Conservation (phyloP, 2,888 invertebrate species). For the Thymelicus acteon region DNA sequence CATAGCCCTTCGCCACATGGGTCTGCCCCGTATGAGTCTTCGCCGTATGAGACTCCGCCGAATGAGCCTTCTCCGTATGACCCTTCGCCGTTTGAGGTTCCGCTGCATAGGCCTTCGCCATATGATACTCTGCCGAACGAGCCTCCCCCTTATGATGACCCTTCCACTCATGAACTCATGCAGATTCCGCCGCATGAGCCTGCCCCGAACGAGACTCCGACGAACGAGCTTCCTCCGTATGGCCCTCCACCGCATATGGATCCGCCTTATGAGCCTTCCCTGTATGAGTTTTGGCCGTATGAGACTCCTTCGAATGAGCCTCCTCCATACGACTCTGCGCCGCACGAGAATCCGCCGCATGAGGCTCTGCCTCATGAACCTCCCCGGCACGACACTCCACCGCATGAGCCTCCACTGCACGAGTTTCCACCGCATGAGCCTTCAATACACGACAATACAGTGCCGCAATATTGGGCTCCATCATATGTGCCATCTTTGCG, state of each 20-base stretch:
- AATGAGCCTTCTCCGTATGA: background rate
- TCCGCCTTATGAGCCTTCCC: background rate
- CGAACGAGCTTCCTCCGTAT: background rate
- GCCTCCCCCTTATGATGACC: background rate
- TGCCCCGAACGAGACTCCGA: background rate
- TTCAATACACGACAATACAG: too few species aligned
- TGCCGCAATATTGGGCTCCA: too few species aligned
- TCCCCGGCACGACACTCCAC: too few species aligned
- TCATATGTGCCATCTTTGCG: too few species aligned
- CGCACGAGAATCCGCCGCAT: too few species aligned
- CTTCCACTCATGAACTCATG: background rate
- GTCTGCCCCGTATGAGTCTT: background rate
- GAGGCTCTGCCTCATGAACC: too few species aligned
- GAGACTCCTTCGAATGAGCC: too few species aligned
- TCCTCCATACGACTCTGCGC: too few species aligned
- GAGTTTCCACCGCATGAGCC: too few species aligned
- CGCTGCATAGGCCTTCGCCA: background rate
- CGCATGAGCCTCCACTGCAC: background rate
- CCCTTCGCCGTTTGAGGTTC: too few species aligned
- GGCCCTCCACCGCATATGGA: background rate
- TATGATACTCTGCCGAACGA: background rate
- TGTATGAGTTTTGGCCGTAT: too few species aligned
- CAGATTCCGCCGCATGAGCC: background rate
- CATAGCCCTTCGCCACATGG: too few species aligned
- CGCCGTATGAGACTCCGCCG: background rate